Evolutionary conservation across 1,140 invertebrate species (phyloP).

Genomic region (Scylla paramamosain): DNA sequence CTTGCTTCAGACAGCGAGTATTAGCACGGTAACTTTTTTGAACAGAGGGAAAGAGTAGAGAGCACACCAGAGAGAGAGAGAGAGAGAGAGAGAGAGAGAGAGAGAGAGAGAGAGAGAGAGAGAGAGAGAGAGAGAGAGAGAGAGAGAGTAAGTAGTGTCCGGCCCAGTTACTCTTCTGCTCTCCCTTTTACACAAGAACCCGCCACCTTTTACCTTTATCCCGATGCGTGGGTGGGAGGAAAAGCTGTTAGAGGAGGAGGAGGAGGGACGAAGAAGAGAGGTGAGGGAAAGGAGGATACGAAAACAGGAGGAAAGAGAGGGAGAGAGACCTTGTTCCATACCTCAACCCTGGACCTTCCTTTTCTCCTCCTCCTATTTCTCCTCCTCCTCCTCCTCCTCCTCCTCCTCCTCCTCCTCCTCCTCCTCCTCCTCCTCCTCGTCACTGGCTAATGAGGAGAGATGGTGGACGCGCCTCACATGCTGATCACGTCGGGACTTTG

Average conservation of each 20-base stretch:
- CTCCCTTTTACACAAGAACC: neutral
- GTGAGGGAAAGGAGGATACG: neutral
- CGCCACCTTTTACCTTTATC: neutral
- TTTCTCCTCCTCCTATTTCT: too few species aligned
- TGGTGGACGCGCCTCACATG: neutral
- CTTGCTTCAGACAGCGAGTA: neutral
- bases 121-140: too few species aligned
- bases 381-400: too few species aligned
- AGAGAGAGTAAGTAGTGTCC: neutral
- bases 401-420: neutral
- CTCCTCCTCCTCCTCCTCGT: neutral
- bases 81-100: too few species aligned
- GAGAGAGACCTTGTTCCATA: too few species aligned
- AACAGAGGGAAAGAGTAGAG: too few species aligned
- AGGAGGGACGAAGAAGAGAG: neutral
- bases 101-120: slow-evolving; percentile 28
- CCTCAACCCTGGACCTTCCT: neutral
- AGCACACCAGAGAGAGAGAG: too few species aligned
- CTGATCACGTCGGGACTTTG: neutral
- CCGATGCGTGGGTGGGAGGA: neutral
- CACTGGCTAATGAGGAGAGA: neutral
- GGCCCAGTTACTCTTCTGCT: neutral
- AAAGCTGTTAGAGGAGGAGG: slow-evolving; percentile 6
- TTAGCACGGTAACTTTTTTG: neutral
- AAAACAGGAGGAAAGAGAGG: too few species aligned